Base-by-base conservation (phyloP, 2,113 vertebrate genomes). In the Ciconia stormi region DNA sequence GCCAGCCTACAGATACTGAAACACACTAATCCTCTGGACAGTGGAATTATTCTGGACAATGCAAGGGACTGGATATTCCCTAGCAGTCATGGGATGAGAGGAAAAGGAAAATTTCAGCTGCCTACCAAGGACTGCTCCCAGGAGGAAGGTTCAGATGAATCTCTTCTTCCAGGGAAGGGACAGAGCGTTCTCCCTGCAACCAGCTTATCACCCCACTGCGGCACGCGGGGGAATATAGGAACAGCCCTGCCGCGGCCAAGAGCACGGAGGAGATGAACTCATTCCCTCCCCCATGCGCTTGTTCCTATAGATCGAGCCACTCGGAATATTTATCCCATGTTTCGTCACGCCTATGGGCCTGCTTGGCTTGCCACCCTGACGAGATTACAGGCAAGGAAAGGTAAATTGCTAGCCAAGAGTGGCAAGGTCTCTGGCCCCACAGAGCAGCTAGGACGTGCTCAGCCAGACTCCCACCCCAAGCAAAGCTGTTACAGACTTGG, bases 101-200 rank as follows among this genome's bases (percentile, higher is more conserved):
- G 56, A 67, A 93, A 47, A 67, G 93, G 92, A 78, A 94, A 96
- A 10, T 44, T n/a, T 61, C 77, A 72, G 69, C 81, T 93, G 87
- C 76, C 79, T 78, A 50, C 62, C 80, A 61, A 58, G 72, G 61
- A 6, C 59, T 42, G 52, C 29, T 91, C 91, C 89, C 74, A 42
- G n/a, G 55, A 87, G 85, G 44, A 59, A 82, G 40, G 61, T 53
- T 66, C 14, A 17, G 78, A 92, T 76, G 67, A 92, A 62, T 56
- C 86, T 84, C 73, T 94, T 84, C 92, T 96, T 96, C 92, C 95
- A 90, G 78, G 84, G 84, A 82, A 72, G 80, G 69, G 94, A 71
- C 74, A 38, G 80, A 72, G 23, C 5, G 3, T 93, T 81, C 94
- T 93, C 79, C 77, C 27, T 20, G 11, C 49, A 22, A 22, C 21